Conservation (phyloP, 2,888 invertebrate species). For the Cylindroiulus punctatus region DNA sequence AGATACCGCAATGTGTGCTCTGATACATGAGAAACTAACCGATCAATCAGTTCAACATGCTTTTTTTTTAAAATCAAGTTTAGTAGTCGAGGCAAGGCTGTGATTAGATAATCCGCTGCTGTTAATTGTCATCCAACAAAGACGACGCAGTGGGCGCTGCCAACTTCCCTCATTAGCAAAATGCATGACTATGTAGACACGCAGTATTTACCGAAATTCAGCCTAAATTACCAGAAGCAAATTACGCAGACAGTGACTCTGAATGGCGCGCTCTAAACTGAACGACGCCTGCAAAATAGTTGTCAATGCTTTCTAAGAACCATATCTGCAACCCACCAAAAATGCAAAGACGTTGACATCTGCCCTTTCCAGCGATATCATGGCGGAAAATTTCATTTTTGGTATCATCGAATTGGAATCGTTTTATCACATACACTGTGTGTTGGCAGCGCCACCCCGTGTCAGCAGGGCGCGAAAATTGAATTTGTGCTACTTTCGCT, state of each 20-base stretch:
- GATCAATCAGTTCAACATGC: no score
- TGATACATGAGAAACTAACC: no score
- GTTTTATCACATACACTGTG: no score
- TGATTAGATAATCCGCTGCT: not conserved
- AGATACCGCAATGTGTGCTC: no score
- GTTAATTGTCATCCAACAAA: not conserved
- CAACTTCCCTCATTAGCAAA: not conserved
- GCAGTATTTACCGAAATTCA: not conserved
- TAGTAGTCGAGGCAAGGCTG: no score
- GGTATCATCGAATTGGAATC: no score
- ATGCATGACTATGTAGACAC: not conserved
- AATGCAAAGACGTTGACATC: not conserved
- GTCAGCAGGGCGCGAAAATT: no score
- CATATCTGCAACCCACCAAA: not conserved
- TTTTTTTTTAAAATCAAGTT: no score
- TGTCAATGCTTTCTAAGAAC: conserved; percentile 5
- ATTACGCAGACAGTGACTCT: not conserved
- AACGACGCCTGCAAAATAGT: not conserved
- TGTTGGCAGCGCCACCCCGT: no score
- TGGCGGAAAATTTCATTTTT: not conserved
- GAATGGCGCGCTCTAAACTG: not conserved
- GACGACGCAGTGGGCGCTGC: no score
- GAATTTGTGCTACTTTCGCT: conserved; percentile 4
- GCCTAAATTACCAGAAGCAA: not conserved
- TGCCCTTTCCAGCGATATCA: not conserved